These are phyloP conservation scores for Semnopithecus entellus DNA, from an alignment of 2,113 vertebrate genomes.

Conservation along the genomic window DNA sequence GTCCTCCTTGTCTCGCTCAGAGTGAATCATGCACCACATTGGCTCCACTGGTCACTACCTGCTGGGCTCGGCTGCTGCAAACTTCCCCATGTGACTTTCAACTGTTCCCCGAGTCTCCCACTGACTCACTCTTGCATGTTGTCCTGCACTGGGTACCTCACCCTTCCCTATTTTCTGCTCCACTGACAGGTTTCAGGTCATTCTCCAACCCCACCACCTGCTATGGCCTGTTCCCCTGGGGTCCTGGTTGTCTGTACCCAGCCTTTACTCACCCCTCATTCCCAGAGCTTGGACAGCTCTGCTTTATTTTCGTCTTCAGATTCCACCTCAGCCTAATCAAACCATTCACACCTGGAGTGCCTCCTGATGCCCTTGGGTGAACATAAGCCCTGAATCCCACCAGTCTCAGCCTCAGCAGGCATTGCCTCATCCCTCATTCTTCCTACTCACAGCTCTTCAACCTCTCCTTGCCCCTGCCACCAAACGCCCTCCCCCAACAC, in stretches of 20 bases:
- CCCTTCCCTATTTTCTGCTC: neutral
- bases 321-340: neutral
- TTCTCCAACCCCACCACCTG: neutral
- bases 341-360: neutral
- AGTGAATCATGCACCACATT: neutral
- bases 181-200: neutral
- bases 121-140: neutral
- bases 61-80: neutral
- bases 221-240: neutral
- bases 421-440: accelerated
- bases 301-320: neutral
- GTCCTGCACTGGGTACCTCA: neutral
- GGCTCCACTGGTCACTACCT: neutral
- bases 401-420: neutral
- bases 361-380: neutral
- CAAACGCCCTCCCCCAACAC: neutral
- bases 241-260: neutral
- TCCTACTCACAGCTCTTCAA: neutral
- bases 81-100: neutral
- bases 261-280: neutral
- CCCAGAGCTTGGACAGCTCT: neutral
- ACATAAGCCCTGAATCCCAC: too few species aligned
- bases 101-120: neutral
- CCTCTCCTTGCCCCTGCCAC: neutral
- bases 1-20: neutral